Evolutionary conservation across 2,113 vertebrate genomes (phyloP), one percentile per base, ranked within the genome.

Genomic region (Orycteropus afer): DNA sequence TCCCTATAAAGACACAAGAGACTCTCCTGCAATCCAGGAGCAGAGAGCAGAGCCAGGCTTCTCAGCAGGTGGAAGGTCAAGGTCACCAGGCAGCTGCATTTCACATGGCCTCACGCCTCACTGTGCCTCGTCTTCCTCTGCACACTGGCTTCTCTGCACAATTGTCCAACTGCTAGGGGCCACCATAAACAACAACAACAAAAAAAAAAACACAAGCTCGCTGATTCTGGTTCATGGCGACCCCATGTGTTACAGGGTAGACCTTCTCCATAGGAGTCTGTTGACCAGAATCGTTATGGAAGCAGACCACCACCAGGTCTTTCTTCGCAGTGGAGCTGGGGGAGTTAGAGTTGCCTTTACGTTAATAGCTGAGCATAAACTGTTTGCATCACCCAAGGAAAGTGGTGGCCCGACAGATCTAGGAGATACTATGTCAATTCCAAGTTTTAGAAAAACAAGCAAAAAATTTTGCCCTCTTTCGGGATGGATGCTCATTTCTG

Each of bases 141-240:
- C 71, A n/a, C 15, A 17, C 65, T 67, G 34, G 32, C 65, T 67
- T 67, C 65, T 67, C 5, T 20, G 47, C 71, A 23, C 81, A 37
- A 3, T 59, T 23, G 1, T 29, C 17, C 18, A 0, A 0, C 0
- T 55, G n/a, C 57, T 3, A 2, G 34, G 11, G 53, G 2, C 57
- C 40, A 17, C 1, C 3, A 1, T 18, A 57, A 23, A 57, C 55
- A 18, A n/a, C n/a, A n/a, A n/a, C n/a, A n/a, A n/a, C n/a, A n/a
- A n/a, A n/a, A n/a, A n/a, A n/a, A n/a, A 22, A 57, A 57, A n/a
- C 6, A 57, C 55, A 57, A 57, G 23, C 55, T 22, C 55, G 23
- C 23, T 57, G 55, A 57, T 57, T 23, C 55, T 57, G 55, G 55
- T 22, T 57, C 55, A 22, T 57, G 55, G 55, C 7, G 20, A 57